Base-by-base conservation (phyloP, 2,888 invertebrate genomes). In the Papilio gigon region DNA sequence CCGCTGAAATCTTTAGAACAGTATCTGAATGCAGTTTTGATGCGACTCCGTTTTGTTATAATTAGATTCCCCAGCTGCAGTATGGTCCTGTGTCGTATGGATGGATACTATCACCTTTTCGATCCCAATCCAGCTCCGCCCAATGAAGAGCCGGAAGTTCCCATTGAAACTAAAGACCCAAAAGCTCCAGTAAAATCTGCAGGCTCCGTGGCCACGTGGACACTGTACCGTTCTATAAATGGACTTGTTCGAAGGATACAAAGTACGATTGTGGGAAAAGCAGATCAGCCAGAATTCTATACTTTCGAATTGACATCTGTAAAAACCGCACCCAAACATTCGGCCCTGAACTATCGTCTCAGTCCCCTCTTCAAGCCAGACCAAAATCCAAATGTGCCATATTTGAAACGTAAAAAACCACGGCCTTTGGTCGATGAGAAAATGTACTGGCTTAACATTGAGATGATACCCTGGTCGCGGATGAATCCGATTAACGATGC, bases 81-180 rank as follows among this genome's bases (percentile, higher is more conserved):
- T 73, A 89, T 93, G 80, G 94, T 94, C 0, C 80, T 95, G 25
- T 93, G 93, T 72, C 92, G 92, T 70, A 81, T 83, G 0, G 93
- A 93, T 56, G 93, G 93, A 11, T 90, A 83, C 65, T 94, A 87
- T 73, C 94, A 95, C 76, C 77, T 95, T 1, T 95, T 95, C 75
- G 94, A 95, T 80, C 93, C 95, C 0, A 94, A 94, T 74, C 80
- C 86, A 1, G 85, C 92, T 6, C 84, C 86, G 0, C 71, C 71
- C 9, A 84, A 85, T 40, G 77, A 82, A 0, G 20, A 11, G 12
- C 78, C 77, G 59, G 71, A 76, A 56, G 72, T 67, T 14, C 56
- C 30, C 12, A n/a, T 20, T 20, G 40, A 64, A 62, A 8, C 58
- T 70, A 27, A 61, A 56, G 11, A 67, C 42, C 22, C 22, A 60